Conservation (phyloP, 2,888 invertebrate genomes). For the Xanthia togata region DNA sequence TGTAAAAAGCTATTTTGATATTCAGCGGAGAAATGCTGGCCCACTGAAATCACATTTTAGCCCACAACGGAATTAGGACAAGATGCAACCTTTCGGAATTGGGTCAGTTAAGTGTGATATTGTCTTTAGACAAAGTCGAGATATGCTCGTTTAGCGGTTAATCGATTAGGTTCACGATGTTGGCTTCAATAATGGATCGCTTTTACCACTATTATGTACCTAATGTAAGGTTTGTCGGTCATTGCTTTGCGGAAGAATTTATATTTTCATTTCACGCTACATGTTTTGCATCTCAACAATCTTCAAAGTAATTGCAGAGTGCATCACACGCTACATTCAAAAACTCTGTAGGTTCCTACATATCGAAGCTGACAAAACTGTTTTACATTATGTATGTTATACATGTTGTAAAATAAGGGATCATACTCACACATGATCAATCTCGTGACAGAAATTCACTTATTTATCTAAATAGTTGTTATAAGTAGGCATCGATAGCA, state of each 20-base stretch:
- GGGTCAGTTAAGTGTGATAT: conserved; percentile 82
- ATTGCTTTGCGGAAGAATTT: not conserved
- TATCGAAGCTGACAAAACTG: not conserved
- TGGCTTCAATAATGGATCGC: conserved; percentile 23
- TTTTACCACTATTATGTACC: not conserved
- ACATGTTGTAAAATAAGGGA: not conserved
- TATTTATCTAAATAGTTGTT: not conserved
- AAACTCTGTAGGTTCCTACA: not conserved
- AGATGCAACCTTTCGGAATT: conserved; percentile 84
- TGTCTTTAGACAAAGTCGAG: conserved; percentile 66
- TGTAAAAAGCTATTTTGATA: conserved; percentile 45
- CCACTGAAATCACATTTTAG: conserved; percentile 71
- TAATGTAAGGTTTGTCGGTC: not conserved
- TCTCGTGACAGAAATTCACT: not conserved
- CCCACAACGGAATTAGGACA: conserved; percentile 80
- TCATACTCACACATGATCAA: not conserved
- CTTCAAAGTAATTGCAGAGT: not conserved
- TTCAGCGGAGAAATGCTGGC: conserved; percentile 45
- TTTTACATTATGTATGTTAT: not conserved
- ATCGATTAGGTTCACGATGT: conserved; percentile 52
- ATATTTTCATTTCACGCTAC: not conserved
- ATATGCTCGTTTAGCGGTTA: conserved; percentile 62
- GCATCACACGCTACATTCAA: not conserved
- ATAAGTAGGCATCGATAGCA: not conserved
- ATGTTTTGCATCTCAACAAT: not conserved